Conservation (phyloP, 35 echinoderm and acorn worm genomes). For the Ptychodera flava region DNA sequence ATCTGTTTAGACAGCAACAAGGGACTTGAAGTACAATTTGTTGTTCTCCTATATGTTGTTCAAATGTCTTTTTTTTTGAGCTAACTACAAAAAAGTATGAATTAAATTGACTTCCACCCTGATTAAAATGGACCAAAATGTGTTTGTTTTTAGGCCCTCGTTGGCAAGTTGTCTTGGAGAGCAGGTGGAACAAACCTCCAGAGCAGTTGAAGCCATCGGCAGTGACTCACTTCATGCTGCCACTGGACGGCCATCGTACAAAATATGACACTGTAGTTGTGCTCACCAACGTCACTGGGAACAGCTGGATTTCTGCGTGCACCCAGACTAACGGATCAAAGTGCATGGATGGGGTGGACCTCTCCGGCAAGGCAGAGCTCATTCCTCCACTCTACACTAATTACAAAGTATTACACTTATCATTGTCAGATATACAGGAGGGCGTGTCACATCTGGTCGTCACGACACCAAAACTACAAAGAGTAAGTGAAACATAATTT, state of each 20-base stretch:
- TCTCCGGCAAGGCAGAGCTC: not conserved
- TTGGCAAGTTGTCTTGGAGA: not conserved
- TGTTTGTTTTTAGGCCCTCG: too few relatives aligned
- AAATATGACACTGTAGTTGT: not conserved
- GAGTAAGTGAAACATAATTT: not conserved
- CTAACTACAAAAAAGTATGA: too few relatives aligned
- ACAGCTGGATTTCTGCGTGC: not conserved
- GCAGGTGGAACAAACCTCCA: not conserved
- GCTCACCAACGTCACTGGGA: not conserved
- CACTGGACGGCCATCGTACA: not conserved
- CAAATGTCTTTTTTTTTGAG: too few relatives aligned
- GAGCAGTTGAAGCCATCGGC: not conserved
- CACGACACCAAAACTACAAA: not conserved
- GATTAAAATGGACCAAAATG: too few relatives aligned
- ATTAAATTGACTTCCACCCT: too few relatives aligned
- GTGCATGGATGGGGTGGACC: not conserved
- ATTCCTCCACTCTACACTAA: not conserved
- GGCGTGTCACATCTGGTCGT: not conserved
- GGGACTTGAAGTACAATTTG: too few relatives aligned
- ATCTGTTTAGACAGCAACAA: too few relatives aligned
- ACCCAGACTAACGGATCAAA: not conserved
- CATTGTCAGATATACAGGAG: not conserved
- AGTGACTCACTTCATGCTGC: not conserved
- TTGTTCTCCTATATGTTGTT: too few relatives aligned
- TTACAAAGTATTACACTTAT: not conserved